Evolutionary conservation across 2,888 invertebrate species (phyloP).

Genomic region (Torymus auratus): DNA sequence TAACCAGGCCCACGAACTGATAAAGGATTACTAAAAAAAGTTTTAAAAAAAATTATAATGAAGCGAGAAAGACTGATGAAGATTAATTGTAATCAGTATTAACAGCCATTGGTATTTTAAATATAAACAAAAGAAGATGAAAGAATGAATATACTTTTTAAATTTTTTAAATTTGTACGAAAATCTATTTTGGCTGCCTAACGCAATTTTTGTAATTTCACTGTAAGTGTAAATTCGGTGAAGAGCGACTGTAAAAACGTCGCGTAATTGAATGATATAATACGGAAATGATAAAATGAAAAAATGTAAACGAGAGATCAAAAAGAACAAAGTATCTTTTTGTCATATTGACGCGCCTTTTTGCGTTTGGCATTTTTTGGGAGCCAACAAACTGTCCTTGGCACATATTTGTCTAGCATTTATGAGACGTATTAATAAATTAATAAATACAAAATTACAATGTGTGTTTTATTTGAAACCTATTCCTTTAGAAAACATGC

Average conservation of each 20-base stretch:
- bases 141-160: slow-evolving; percentile 58
- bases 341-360: slow-evolving; percentile 60
- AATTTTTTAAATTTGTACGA: slow-evolving; percentile 64
- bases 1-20: slow-evolving; percentile 44
- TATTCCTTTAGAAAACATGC: background rate
- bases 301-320: slow-evolving; percentile 29
- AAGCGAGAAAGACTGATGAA: slow-evolving; percentile 69
- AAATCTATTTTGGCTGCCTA: slow-evolving; percentile 66
- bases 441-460: slow-evolving; percentile 61
- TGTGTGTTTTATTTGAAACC: slow-evolving; percentile 7
- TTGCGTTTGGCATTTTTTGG: slow-evolving; percentile 66
- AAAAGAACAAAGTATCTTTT: slow-evolving; percentile 48
- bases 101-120: slow-evolving; percentile 71
- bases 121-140: slow-evolving; percentile 55
- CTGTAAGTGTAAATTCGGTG: slow-evolving; percentile 46
- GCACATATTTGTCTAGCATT: slow-evolving; percentile 75
- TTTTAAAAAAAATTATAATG: slow-evolving; percentile 61
- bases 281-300: slow-evolving; percentile 14
- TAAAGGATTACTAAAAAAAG: slow-evolving; percentile 56
- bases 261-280: slow-evolving; percentile 32
- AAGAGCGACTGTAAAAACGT: slow-evolving; percentile 19
- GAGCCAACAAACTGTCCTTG: slow-evolving; percentile 71
- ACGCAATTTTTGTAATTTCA: slow-evolving; percentile 56
- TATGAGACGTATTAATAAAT: slow-evolving; percentile 69
- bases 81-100: slow-evolving; percentile 72